Evolutionary conservation across 2,113 vertebrate genomes (phyloP), one percentile per base, ranked within the genome.

Genomic region (Sisor rabdophorus): DNA sequence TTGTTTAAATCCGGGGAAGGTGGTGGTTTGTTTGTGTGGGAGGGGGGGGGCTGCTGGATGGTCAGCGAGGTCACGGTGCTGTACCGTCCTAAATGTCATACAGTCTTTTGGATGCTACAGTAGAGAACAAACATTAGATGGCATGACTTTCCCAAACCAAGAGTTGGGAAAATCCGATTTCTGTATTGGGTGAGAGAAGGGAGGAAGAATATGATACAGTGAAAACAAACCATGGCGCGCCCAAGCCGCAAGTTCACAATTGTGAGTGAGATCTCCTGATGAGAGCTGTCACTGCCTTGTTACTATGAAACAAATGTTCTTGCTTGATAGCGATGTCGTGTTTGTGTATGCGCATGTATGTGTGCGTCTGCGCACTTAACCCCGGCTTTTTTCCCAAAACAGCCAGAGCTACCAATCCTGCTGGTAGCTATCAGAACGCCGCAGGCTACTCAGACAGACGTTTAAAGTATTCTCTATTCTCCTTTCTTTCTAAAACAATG

Each of bases 321-420:
- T 87, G 85, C 77, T 48, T 15, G 24, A 80, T 58, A 61, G 30
- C 61, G 74, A 84, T 85, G 84, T 28, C 76, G 79, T 82, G 82
- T 70, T 81, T 77, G 64, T 40, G 79, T 67, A 63, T 53, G 76
- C 63, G 75, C 63, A 78, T 78, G 24, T 71, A n/a, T 36, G 59
- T 70, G 26, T 59, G 65, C 72, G 52, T 67, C 79, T 73, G 81
- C 55, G 80, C 73, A 85, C 83, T 84, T 82, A 90, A 84, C 84
- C 87, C 87, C 76, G 76, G 84, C 85, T 58, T 88, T 89, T 89
- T 82, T 44, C 32, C 87, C 24, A 89, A 88, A 85, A 82, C 75
- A 89, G 91, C 92, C 88, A 88, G 89, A 87, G 87, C 90, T 87
- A 84, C 89, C 92, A 93, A 92, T 91, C 87, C 87, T 82, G 89